Conservation (phyloP, 2,113 vertebrate genomes). For the Daphoenositta chrysoptera region DNA sequence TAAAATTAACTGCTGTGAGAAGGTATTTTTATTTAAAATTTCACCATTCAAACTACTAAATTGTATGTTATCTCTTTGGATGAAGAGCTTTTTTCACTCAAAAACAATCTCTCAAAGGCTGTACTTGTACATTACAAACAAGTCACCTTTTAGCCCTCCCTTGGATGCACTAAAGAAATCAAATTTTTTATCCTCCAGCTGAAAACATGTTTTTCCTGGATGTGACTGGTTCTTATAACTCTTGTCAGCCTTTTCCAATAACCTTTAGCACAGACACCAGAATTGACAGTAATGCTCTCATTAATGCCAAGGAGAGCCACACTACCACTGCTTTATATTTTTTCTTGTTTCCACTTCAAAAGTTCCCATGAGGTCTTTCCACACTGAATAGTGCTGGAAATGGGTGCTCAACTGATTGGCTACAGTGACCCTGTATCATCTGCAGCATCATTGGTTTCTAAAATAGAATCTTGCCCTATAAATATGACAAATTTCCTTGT, state of each 20-base stretch:
- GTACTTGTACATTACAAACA: neutral
- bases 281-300: neutral
- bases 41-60: neutral
- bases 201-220: neutral
- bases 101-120: neutral
- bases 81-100: neutral
- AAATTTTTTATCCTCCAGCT: neutral
- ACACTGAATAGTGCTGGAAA: neutral
- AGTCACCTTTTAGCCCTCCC: neutral
- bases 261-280: neutral
- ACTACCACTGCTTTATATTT: neutral
- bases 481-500: neutral
- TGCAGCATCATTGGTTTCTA: neutral
- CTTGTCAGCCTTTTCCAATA: neutral
- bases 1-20: neutral
- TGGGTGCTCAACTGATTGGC: neutral
- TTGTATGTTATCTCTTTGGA: neutral
- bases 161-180: neutral
- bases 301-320: neutral
- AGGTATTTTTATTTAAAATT: neutral
- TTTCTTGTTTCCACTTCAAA: conserved; percentile 11
- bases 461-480: neutral
- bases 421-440: neutral
- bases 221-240: neutral
- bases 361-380: neutral